phyloP scores from a whole-genome alignment of 2,113 vertebrate species.

The Rhinopithecus roxellana region DNA sequence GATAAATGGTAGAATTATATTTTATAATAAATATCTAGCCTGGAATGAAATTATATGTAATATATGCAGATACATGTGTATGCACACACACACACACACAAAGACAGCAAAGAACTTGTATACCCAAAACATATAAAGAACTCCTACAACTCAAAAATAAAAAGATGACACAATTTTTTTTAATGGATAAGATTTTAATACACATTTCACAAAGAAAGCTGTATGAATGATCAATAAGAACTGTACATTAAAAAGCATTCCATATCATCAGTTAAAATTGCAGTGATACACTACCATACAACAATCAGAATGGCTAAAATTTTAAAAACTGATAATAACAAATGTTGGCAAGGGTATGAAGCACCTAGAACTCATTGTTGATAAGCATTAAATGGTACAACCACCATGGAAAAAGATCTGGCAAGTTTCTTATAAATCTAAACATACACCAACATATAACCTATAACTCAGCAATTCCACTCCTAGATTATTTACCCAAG shows the following conservation, averaged over 20 bases:
- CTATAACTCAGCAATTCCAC: neutral
- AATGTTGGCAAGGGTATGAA: neutral
- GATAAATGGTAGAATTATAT: neutral
- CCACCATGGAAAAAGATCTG: neutral
- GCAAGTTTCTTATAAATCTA: neutral
- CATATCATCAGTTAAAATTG: neutral
- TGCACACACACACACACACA: neutral
- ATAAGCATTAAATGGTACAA: neutral
- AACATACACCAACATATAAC: neutral
- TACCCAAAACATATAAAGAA: neutral
- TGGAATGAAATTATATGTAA: neutral
- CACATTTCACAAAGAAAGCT: neutral
- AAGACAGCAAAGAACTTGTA: neutral
- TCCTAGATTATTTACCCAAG: neutral
- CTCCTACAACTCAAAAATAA: neutral
- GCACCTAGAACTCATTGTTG: neutral
- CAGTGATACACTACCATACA: neutral
- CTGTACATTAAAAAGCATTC: neutral
- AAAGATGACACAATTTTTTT: neutral
- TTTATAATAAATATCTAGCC: neutral
- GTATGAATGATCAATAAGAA: neutral
- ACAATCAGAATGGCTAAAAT: neutral
- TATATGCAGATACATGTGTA: neutral
- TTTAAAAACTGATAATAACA: neutral
- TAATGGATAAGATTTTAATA: neutral